phyloP scores from a whole-genome alignment of 64 coral and sea anemone genomes.

The Montipora foliosa region DNA sequence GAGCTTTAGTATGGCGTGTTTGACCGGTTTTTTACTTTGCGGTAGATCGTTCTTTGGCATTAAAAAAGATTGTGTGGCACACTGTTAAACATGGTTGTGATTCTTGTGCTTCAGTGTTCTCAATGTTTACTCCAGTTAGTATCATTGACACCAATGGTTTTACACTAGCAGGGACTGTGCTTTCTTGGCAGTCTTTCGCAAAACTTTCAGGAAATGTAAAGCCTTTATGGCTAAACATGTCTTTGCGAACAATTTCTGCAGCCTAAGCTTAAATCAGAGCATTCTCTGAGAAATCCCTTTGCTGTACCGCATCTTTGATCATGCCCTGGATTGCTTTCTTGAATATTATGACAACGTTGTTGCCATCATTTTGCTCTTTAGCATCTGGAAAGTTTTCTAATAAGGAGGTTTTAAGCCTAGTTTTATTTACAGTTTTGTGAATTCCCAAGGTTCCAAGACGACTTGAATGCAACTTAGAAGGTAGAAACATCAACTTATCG shows the following conservation, averaged over 20 bases:
- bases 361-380: constrained; percentile 68
- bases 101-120: constrained; percentile 75
- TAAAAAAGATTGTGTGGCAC: constrained; percentile 70
- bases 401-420: constrained; percentile 75
- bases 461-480: constrained; percentile 60
- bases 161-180: constrained; percentile 61
- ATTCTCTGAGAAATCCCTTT: constrained; percentile 75
- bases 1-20: constrained; percentile 73
- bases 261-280: constrained; percentile 78
- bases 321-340: constrained; percentile 56
- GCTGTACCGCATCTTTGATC: constrained; percentile 65
- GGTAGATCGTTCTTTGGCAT: constrained; percentile 62
- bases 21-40: constrained; percentile 68
- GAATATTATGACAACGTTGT: constrained; percentile 64
- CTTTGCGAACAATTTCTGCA: constrained; percentile 64
- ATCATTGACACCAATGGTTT: constrained; percentile 71
- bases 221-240: constrained; percentile 65
- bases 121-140: constrained; percentile 74
- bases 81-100: constrained; percentile 81
- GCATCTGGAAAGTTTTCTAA: constrained; percentile 69
- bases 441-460: constrained; percentile 66
- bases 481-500: constrained; percentile 65
- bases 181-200: constrained; percentile 59
- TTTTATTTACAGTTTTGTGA: constrained; percentile 75
- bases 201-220: constrained; percentile 74